Evolutionary conservation across 2,113 vertebrate species (phyloP).

Genomic region (Indicator indicator): DNA sequence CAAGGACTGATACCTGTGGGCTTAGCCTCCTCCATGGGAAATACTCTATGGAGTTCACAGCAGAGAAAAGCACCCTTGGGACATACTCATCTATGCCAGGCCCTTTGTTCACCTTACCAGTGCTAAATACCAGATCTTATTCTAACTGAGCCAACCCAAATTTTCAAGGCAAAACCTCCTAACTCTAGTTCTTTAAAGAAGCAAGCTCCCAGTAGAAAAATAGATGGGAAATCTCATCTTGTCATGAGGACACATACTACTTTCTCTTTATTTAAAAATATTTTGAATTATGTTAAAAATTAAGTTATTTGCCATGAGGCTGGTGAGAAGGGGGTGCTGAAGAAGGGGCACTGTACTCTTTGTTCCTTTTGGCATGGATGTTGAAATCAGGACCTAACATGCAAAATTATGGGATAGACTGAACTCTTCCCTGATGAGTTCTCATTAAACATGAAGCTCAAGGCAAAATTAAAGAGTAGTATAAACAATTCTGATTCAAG

Average conservation of each 20-base stretch:
- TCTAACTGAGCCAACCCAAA: neutral
- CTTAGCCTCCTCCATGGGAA: neutral
- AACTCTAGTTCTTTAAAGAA: neutral
- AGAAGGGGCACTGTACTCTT: neutral
- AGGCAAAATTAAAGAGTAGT: neutral
- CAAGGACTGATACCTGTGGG: slow-evolving; percentile 50
- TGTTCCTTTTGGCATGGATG: slow-evolving; percentile 10
- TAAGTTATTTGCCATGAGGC: neutral
- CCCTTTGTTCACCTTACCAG: neutral
- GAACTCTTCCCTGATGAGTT: neutral
- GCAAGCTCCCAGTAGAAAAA: neutral
- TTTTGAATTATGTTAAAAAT: neutral
- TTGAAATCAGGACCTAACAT: slow-evolving; percentile 11
- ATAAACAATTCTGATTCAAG: neutral
- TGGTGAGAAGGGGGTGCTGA: neutral
- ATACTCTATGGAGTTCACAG: neutral
- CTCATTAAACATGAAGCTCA: neutral
- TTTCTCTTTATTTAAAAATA: neutral
- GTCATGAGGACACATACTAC: neutral
- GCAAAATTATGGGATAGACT: neutral
- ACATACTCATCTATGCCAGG: neutral
- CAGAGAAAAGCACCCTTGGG: neutral
- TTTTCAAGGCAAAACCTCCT: neutral
- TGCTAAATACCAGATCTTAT: neutral
- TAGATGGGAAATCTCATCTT: neutral